These are phyloP conservation scores for Neomorphus geoffroyi DNA, from an alignment of 2,797 vertebrate genomes.

Conservation along the genomic window DNA sequence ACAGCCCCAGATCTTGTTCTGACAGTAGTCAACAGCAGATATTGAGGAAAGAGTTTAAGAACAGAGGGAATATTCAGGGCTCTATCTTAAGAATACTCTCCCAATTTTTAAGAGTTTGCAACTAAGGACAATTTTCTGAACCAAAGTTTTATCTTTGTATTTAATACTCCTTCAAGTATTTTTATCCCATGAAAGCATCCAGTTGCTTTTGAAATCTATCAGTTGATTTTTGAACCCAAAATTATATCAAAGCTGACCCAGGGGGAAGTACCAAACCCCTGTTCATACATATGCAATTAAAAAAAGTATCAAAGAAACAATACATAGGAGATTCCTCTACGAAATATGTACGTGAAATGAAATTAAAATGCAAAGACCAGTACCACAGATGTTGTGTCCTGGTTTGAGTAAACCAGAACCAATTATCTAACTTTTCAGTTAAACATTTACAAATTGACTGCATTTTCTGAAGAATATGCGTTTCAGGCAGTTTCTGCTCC, in stretches of 20 bases:
- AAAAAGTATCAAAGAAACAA: not conserved
- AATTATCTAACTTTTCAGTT: no score
- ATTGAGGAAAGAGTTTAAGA: not conserved
- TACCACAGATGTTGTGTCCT: not conserved
- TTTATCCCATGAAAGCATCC: not conserved
- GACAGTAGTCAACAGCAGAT: not conserved
- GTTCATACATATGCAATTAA: not conserved
- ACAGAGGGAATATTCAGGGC: not conserved
- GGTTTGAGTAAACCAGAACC: no score
- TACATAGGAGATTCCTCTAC: not conserved
- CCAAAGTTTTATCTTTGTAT: not conserved
- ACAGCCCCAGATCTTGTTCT: not conserved
- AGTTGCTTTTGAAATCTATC: not conserved
- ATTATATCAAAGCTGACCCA: not conserved
- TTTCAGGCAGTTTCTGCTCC: no score
- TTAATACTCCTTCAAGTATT: not conserved
- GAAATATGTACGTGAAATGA: not conserved
- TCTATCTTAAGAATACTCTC: not conserved
- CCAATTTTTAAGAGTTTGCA: not conserved
- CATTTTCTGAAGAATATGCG: no score
- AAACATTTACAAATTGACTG: no score
- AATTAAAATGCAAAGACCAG: slow-evolving; percentile 16
- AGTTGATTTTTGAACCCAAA: not conserved
- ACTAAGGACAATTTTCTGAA: not conserved
- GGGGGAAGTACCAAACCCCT: not conserved